Base-by-base conservation (phyloP, 1,140 invertebrate genomes). In the Drosophila pandora region DNA sequence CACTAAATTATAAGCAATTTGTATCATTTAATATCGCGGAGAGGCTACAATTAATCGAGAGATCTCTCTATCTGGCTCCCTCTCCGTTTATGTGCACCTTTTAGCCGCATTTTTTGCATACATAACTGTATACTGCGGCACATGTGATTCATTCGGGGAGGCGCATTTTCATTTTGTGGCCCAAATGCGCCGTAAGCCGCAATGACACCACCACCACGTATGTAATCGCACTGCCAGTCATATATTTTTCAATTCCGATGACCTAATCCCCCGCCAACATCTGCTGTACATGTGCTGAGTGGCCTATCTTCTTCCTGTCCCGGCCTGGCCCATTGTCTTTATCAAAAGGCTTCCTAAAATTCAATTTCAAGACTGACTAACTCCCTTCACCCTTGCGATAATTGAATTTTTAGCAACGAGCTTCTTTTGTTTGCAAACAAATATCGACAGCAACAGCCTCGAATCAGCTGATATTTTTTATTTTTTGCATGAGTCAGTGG, bases 381-480 rank as follows among this genome's bases (percentile, higher is more conserved):
- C 6, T 34, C 8, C 21, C 50, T 58, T 25, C 12, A 12, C 39
- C 34, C n/a, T 0, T 8, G 3, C 13, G 32, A 68, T 67, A 75
- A 74, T 75, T 75, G 72, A 74, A 59, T 75, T 75, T 74, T 65
- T 53, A 65, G 60, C 71, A 17, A 17, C 17, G 0, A 17, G 41
- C 70, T 75, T 74, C 58, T 75, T 75, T 75, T 75, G 72, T 74
- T 75, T 75, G 72, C 72, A 74, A 75, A 75, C 72, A 75, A 75
- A 75, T 56, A 56, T 57, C 60, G 64, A 28, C 62, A 57, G 39
- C 60, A 74, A 61, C 59, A 69, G 63, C 49, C 49, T 37, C 50
- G 12, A 23, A 52, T 74, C 71, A 74, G 71, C 71, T 74, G 68
- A 71, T 59, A 17, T 17, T 17, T 17, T 17, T 17, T 17, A 17